A percentile compares a stretch with the other conserved stretches of the same genome.
phyloP scores from a whole-genome alignment of 2,797 vertebrate species.

The Intellagama lesueurii region DNA sequence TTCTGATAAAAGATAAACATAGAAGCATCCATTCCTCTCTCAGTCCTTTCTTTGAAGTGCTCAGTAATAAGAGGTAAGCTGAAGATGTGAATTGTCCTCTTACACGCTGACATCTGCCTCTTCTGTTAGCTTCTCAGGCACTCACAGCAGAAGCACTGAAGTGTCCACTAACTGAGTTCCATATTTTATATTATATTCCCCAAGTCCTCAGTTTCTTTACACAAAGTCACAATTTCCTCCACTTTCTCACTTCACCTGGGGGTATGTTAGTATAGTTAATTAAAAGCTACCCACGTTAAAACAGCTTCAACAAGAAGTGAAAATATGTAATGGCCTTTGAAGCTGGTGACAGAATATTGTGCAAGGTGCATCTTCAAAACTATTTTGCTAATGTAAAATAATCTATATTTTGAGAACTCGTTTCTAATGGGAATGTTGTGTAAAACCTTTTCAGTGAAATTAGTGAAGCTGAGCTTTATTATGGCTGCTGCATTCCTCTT shows the following conservation, averaged over 20 bases:
- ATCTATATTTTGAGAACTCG: not conserved
- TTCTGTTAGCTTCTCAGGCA: too few relatives aligned
- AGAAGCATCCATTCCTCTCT: too few relatives aligned
- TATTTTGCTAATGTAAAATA: not conserved
- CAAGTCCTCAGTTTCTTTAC: too few relatives aligned
- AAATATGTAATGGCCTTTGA: not conserved
- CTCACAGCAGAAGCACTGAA: too few relatives aligned
- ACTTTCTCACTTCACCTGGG: not conserved
- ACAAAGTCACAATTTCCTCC: too few relatives aligned
- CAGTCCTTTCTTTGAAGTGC: too few relatives aligned
- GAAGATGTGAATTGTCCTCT: too few relatives aligned
- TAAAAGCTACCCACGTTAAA: not conserved
- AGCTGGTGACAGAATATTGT: not conserved
- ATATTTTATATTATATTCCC: too few relatives aligned
- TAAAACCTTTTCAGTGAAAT: not conserved
- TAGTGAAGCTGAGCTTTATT: not conserved
- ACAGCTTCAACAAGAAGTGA: not conserved
- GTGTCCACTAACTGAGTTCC: too few relatives aligned
- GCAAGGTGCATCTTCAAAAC: not conserved
- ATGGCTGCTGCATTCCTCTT: slow-evolving; percentile 18
- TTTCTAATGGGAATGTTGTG: not conserved
- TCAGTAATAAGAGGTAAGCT: too few relatives aligned
- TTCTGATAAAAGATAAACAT: too few relatives aligned
- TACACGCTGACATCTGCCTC: too few relatives aligned
- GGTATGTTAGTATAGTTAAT: not conserved